Percentiles rank a stretch among this genome's conserved stretches.
phyloP scores from a whole-genome alignment of 2,797 vertebrate genomes.

The Gymnoscopelus microlampas region DNA sequence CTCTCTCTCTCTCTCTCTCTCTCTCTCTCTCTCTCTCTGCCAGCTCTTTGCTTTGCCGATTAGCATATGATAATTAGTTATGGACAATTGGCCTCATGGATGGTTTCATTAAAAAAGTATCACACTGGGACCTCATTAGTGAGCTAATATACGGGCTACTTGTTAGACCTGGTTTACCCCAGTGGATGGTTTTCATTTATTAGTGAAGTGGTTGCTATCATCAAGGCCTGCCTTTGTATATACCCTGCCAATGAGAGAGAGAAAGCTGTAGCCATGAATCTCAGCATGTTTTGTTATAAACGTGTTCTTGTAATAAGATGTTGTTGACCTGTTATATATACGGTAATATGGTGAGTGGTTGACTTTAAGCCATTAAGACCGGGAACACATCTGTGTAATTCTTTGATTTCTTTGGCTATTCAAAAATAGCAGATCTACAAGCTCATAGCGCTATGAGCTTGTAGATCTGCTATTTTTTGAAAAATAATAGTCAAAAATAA shows the following conservation, averaged over 20 bases:
- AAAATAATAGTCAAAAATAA: too few relatives aligned
- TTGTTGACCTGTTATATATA: too few relatives aligned
- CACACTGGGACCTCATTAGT: constrained; percentile 81
- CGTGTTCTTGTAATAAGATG: too few relatives aligned
- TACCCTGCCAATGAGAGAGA: not conserved
- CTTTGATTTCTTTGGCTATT: too few relatives aligned
- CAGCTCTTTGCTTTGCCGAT: constrained; percentile 69
- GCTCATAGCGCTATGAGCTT: too few relatives aligned
- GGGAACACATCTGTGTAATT: too few relatives aligned
- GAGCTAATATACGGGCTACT: constrained; percentile 65
- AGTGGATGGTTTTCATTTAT: constrained; percentile 54
- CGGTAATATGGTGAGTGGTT: too few relatives aligned
- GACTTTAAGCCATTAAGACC: too few relatives aligned
- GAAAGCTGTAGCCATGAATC: constrained; percentile 24
- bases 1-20: constrained; percentile 11
- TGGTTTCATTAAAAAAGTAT: constrained; percentile 80
- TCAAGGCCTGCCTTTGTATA: constrained; percentile 24
- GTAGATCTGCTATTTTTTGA: too few relatives aligned
- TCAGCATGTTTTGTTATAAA: too few relatives aligned
- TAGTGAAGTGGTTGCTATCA: constrained; percentile 37
- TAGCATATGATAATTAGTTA: constrained; percentile 83
- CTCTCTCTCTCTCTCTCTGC: constrained; percentile 19
- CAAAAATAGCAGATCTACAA: too few relatives aligned
- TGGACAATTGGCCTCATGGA: constrained; percentile 80
- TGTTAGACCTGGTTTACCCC: constrained; percentile 61